Evolutionary conservation across 2,113 vertebrate genomes (phyloP).

Genomic region (Trichomycterus rosablanca): DNA sequence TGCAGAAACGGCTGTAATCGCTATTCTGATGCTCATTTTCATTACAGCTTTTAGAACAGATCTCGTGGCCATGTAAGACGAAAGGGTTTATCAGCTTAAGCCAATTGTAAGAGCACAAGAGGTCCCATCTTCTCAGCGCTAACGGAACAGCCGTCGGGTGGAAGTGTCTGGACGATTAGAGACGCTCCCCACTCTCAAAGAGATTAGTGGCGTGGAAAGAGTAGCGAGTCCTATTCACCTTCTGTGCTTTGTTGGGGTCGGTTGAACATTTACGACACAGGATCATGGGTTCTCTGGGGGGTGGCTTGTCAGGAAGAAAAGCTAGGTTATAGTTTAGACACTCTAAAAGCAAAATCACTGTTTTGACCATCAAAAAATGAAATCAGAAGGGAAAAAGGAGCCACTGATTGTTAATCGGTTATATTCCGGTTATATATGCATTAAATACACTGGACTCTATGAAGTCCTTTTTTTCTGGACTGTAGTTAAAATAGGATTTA

Average conservation of each 20-base stretch:
- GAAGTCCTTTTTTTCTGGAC: too few relatives aligned
- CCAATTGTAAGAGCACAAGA: conserved; percentile 61
- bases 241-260: conserved; percentile 5
- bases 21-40: conserved; percentile 64
- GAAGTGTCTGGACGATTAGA: conserved; percentile 68
- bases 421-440: too few relatives aligned
- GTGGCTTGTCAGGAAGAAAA: too few relatives aligned
- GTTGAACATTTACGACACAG: conserved; percentile 31
- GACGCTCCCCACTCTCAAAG: conserved; percentile 50
- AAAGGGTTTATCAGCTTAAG: conserved; percentile 72
- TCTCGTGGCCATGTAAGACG: conserved; percentile 56
- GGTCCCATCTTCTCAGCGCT: conserved; percentile 61
- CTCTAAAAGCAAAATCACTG: too few relatives aligned
- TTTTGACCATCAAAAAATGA: too few relatives aligned
- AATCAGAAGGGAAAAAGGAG: too few relatives aligned
- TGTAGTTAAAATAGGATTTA: too few relatives aligned
- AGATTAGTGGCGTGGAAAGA: conserved; percentile 56
- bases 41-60: conserved; percentile 54
- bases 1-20: conserved; percentile 60
- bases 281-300: conserved; percentile 9
- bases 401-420: too few relatives aligned
- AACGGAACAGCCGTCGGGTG: conserved; percentile 49
- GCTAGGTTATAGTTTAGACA: too few relatives aligned
- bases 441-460: too few relatives aligned
- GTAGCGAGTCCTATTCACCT: conserved; percentile 11